Conservation (phyloP, 2,888 invertebrate genomes). For the Campoplex nolae region DNA sequence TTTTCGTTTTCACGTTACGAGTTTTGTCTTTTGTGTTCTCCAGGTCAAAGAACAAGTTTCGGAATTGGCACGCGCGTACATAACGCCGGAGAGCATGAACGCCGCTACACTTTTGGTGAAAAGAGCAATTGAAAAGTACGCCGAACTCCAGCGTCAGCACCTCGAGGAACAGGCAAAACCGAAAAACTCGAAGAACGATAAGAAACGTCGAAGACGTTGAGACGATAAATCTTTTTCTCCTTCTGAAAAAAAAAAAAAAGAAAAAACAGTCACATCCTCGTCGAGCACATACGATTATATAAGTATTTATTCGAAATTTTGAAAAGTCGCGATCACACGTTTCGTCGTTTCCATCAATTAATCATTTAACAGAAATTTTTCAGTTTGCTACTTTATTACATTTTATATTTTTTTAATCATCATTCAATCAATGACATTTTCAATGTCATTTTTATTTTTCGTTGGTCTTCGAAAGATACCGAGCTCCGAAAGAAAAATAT, state of each 20-base stretch:
- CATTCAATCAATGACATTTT: neutral
- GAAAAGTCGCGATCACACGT: neutral
- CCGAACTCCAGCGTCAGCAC: slow-evolving; percentile 65
- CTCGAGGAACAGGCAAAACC: slow-evolving; percentile 34
- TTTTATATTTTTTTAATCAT: neutral
- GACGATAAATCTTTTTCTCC: neutral
- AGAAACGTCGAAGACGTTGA: slow-evolving; percentile 57
- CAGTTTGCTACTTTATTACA: neutral
- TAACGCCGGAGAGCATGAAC: slow-evolving; percentile 87
- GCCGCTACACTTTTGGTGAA: slow-evolving; percentile 87
- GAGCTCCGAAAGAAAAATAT: neutral
- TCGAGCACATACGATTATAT: neutral
- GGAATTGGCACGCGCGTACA: slow-evolving; percentile 86
- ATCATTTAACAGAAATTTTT: neutral
- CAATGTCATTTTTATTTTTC: neutral
- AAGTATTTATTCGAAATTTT: neutral
- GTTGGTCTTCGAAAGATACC: neutral
- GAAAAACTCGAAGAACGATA: slow-evolving; percentile 38
- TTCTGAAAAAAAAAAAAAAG: neutral
- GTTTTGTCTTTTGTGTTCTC: neutral
- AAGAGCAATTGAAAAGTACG: slow-evolving; percentile 88
- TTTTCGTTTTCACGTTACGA: neutral
- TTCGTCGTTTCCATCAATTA: neutral
- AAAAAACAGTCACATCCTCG: neutral
- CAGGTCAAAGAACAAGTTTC: slow-evolving; percentile 76